phyloP scores from a whole-genome alignment of 2,888 invertebrate genomes.

The Sycophila texana region DNA sequence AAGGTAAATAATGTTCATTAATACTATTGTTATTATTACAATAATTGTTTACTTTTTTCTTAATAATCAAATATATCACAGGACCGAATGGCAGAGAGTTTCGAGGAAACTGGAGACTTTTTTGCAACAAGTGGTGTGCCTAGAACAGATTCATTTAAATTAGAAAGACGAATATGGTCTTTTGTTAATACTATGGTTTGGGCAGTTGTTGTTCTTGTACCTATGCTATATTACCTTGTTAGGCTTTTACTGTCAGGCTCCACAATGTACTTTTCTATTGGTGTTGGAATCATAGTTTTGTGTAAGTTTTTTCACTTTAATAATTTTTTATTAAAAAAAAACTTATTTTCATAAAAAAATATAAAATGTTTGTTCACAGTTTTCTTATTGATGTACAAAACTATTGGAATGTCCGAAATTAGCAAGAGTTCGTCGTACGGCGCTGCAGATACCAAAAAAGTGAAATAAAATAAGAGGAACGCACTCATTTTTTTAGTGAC shows the following conservation, averaged over 20 bases:
- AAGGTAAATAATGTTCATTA: constrained; percentile 80
- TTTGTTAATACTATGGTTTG: constrained; percentile 85
- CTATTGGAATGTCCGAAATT: constrained; percentile 90
- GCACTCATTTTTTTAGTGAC: constrained; percentile 39
- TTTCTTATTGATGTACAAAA: constrained; percentile 85
- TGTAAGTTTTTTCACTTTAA: constrained; percentile 81
- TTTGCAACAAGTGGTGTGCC: constrained; percentile 85
- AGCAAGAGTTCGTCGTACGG: constrained; percentile 91
- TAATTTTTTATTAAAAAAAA: constrained; percentile 51
- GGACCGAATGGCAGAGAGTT: constrained; percentile 87
- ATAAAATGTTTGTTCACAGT: constrained; percentile 77
- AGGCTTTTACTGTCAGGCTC: constrained; percentile 85
- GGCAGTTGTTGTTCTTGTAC: constrained; percentile 82
- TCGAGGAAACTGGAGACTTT: constrained; percentile 86
- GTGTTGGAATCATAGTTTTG: constrained; percentile 82
- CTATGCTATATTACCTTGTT: constrained; percentile 84
- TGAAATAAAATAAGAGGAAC: constrained; percentile 63
- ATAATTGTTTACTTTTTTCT: background rate
- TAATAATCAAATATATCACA: constrained; percentile 63
- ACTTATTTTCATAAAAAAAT: constrained; percentile 37
- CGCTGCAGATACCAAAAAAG: constrained; percentile 78
- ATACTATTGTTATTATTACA: constrained; percentile 14
- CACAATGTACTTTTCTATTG: constrained; percentile 83
- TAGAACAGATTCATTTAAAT: constrained; percentile 79
- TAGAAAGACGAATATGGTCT: constrained; percentile 81